Evolutionary conservation across 2,113 vertebrate genomes (phyloP).

Genomic region (Tichodroma muraria): DNA sequence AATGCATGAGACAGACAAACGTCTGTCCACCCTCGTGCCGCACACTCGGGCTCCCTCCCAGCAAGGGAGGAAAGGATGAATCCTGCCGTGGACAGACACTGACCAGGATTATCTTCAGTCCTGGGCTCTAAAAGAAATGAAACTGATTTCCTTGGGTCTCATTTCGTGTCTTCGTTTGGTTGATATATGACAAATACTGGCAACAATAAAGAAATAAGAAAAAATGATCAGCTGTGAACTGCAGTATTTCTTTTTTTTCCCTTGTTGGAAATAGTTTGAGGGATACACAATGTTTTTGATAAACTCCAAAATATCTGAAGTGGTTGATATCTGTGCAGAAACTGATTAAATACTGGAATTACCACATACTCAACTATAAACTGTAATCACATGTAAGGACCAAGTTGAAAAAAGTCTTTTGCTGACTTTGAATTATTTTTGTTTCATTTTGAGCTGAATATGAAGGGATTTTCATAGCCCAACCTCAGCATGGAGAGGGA

Average conservation of each 20-base stretch:
- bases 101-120: background rate
- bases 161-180: background rate
- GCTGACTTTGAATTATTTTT: background rate
- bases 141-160: background rate
- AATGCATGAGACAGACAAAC: rapidly evolving
- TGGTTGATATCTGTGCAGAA: background rate
- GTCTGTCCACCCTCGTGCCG: background rate
- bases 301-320: background rate
- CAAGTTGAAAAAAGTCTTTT: background rate
- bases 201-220: background rate
- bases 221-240: background rate
- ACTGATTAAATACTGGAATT: background rate
- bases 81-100: background rate
- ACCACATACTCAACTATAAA: background rate
- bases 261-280: background rate
- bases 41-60: rapidly evolving
- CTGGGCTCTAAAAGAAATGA: background rate
- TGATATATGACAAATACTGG: background rate
- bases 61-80: background rate
- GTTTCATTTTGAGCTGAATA: background rate
- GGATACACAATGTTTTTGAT: background rate
- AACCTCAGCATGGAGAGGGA: background rate
- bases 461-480: background rate
- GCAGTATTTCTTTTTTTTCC: background rate
- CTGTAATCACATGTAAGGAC: background rate